Conservation (phyloP, 2,113 vertebrate genomes). For the Nibea coibor region DNA sequence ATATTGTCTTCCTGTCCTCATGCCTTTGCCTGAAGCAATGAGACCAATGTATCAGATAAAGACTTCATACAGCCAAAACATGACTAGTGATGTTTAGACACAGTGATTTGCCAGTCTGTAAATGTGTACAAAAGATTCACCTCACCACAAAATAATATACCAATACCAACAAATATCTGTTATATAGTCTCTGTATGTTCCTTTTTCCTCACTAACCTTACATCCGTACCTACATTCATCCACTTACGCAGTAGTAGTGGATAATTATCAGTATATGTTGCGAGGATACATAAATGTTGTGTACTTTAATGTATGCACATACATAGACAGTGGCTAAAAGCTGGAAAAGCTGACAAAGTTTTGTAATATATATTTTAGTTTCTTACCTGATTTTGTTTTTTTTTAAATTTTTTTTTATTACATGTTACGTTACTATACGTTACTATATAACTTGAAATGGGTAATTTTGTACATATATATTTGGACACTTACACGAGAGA, state of each 20-base stretch:
- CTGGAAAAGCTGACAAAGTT: conserved; percentile 5
- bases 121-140: conserved; percentile 15
- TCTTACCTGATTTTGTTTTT: too few species aligned
- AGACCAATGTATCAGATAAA: conserved; percentile 30
- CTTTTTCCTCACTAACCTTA: too few species aligned
- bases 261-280: background rate
- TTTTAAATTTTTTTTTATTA: background rate
- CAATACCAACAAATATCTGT: background rate
- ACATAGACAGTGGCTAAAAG: background rate
- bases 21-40: conserved; percentile 23
- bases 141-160: background rate
- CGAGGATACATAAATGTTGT: background rate
- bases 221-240: background rate
- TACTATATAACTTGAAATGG: background rate
- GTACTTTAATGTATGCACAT: background rate
- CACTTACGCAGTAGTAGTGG: background rate
- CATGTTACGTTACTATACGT: too few species aligned
- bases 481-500: background rate
- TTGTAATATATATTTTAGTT: conserved; percentile 3
- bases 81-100: background rate
- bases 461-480: background rate
- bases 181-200: background rate
- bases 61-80: conserved; percentile 2
- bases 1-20: conserved; percentile 14
- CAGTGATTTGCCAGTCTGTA: background rate